Evolutionary conservation across 1,140 invertebrate species (phyloP).

Genomic region (Trichonephila inaurata): DNA sequence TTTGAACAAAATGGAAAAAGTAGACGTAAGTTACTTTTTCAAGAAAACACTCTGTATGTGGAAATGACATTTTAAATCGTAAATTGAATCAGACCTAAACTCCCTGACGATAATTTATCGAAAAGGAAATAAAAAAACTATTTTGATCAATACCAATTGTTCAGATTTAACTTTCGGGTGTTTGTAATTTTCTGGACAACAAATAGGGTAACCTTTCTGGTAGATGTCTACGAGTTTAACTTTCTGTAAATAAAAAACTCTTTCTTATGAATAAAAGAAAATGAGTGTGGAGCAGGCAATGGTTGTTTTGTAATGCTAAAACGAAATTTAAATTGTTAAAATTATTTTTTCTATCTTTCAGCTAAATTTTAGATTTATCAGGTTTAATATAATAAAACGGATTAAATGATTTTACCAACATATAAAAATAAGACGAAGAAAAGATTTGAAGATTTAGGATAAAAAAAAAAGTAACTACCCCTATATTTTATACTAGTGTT

Average conservation of each 20-base stretch:
- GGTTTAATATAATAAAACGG: not conserved
- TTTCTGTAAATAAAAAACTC: not conserved
- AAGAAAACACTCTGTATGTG: not conserved
- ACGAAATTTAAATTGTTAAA: not conserved
- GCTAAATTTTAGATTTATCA: not conserved
- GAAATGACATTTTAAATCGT: constrained; percentile 17
- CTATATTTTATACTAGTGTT: too few relatives aligned
- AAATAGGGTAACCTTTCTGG: not conserved
- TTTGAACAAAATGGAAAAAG: not conserved
- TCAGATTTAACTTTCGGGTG: not conserved
- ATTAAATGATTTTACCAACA: not conserved
- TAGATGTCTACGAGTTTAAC: not conserved
- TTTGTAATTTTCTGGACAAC: not conserved
- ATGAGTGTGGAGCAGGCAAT: not conserved
- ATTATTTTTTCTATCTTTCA: too few relatives aligned
- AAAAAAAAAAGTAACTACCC: too few relatives aligned
- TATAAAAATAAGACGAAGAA: too few relatives aligned
- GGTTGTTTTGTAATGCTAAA: not conserved
- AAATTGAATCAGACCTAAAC: constrained; percentile 3
- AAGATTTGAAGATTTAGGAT: too few relatives aligned
- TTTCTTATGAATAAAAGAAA: not conserved
- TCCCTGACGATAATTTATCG: not conserved
- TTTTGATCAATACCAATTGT: constrained; percentile 8
- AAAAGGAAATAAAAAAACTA: not conserved
- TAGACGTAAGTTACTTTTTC: not conserved